Percentiles rank a stretch among this genome's conserved stretches.
phyloP scores from a whole-genome alignment of 2,888 invertebrate species.

The Hirtodrosophila alboralis region DNA sequence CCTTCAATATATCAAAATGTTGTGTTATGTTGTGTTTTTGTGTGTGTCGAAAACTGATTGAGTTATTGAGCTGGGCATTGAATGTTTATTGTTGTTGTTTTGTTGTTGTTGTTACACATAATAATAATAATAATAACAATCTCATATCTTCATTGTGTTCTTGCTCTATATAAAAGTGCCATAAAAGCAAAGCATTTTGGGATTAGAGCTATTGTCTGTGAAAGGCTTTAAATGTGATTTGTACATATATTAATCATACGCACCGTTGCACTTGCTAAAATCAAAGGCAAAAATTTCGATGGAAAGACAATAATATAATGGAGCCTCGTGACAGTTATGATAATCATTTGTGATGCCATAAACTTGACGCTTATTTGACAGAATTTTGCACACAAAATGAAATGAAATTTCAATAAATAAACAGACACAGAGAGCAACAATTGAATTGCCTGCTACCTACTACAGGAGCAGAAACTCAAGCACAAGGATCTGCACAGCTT shows the following conservation, averaged over 20 bases:
- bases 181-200: slow-evolving; percentile 20
- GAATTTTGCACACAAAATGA: slow-evolving; percentile 26
- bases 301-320: too few relatives aligned
- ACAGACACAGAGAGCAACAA: slow-evolving; percentile 12
- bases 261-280: slow-evolving; percentile 56
- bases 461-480: too few relatives aligned
- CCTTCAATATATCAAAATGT: slow-evolving; percentile 56
- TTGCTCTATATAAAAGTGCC: slow-evolving; percentile 20
- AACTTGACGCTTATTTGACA: slow-evolving; percentile 62
- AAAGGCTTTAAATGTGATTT: slow-evolving; percentile 64
- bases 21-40: slow-evolving; percentile 22
- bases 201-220: slow-evolving; percentile 29
- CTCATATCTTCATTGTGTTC: slow-evolving; percentile 44
- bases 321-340: slow-evolving; percentile 55
- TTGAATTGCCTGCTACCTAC: slow-evolving; percentile 14
- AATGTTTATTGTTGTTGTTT: slow-evolving; percentile 25
- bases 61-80: slow-evolving; percentile 67
- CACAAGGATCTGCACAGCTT: slow-evolving; percentile 10
- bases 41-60: slow-evolving; percentile 65
- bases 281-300: slow-evolving; percentile 27
- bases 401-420: slow-evolving; percentile 52
- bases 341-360: slow-evolving; percentile 43
- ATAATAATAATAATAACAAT: slow-evolving; percentile 59
- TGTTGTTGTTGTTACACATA: slow-evolving; percentile 33
- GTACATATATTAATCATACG: slow-evolving; percentile 71